A percentile compares a stretch with the other conserved stretches of the same genome.
phyloP scores from a whole-genome alignment of 2,113 vertebrate genomes.

The Serinus canaria region DNA sequence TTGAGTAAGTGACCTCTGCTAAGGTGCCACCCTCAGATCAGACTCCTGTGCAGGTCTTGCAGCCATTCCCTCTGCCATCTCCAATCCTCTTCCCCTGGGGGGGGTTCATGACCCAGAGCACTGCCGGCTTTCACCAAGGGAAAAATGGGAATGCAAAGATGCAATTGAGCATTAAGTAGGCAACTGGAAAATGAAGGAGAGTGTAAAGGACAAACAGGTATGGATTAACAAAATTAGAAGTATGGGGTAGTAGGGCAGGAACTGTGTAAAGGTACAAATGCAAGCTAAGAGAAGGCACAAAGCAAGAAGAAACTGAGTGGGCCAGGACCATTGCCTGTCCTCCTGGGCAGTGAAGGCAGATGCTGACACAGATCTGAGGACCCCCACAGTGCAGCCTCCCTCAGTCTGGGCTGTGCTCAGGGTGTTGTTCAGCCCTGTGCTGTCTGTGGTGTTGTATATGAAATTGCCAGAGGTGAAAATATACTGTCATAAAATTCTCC shows the following conservation, averaged over 20 bases:
- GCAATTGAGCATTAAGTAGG: background rate
- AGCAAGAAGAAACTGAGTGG: background rate
- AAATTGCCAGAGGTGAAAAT: background rate
- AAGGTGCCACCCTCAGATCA: background rate
- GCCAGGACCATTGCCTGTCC: background rate
- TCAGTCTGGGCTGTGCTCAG: rapidly evolving
- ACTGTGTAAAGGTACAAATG: background rate
- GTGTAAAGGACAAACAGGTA: background rate
- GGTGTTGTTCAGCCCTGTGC: background rate
- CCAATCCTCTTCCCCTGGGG: background rate
- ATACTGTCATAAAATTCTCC: background rate
- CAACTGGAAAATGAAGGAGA: background rate
- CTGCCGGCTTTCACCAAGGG: rapidly evolving
- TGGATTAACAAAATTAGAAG: background rate
- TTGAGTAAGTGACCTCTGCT: background rate
- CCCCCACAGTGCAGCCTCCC: background rate
- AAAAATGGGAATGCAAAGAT: background rate
- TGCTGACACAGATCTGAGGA: background rate
- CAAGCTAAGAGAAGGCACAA: background rate
- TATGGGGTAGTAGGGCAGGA: background rate
- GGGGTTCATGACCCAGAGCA: rapidly evolving
- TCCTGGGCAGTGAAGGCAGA: background rate
- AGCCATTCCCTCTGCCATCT: background rate
- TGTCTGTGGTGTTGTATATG: background rate
- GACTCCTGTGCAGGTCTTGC: background rate